Evolutionary conservation across 1,140 invertebrate species (phyloP).

Genomic region (Lineus longissimus): DNA sequence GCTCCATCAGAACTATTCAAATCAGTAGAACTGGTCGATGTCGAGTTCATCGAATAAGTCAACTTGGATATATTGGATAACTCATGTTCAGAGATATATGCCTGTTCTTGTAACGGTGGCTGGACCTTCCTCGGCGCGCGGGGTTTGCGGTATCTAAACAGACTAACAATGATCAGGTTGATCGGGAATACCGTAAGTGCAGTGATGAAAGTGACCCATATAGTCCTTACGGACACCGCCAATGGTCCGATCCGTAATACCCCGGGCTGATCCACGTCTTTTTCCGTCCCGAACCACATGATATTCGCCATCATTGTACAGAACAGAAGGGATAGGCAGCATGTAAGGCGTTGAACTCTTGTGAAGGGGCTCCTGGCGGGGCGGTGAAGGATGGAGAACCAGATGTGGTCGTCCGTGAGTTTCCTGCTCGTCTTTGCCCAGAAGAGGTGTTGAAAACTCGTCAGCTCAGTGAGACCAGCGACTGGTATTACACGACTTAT

Average conservation of each 20-base stretch:
- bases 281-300: constrained; percentile 24
- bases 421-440: constrained; percentile 27
- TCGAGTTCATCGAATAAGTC: too few relatives aligned
- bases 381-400: constrained; percentile 38
- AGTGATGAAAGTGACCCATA: constrained; percentile 25
- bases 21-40: too few relatives aligned
- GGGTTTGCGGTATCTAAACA: constrained; percentile 26
- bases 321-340: constrained; percentile 36
- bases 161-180: constrained; percentile 27
- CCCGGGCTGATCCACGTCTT: background rate
- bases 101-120: too few relatives aligned
- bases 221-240: constrained; percentile 15
- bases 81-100: too few relatives aligned
- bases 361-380: constrained; percentile 38
- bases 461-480: constrained; percentile 28
- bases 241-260: constrained; percentile 21
- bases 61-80: too few relatives aligned
- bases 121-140: constrained; percentile 11
- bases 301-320: constrained; percentile 37
- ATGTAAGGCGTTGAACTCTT: constrained; percentile 39
- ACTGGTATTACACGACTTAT: constrained; percentile 34
- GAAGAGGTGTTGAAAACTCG: constrained; percentile 32
- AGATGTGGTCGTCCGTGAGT: constrained; percentile 37
- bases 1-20: too few relatives aligned
- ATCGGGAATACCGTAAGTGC: constrained; percentile 27